Percentiles rank a stretch among this genome's conserved stretches.
Evolutionary conservation across 2,797 vertebrate genomes (phyloP).

Genomic region (Lacerta agilis): DNA sequence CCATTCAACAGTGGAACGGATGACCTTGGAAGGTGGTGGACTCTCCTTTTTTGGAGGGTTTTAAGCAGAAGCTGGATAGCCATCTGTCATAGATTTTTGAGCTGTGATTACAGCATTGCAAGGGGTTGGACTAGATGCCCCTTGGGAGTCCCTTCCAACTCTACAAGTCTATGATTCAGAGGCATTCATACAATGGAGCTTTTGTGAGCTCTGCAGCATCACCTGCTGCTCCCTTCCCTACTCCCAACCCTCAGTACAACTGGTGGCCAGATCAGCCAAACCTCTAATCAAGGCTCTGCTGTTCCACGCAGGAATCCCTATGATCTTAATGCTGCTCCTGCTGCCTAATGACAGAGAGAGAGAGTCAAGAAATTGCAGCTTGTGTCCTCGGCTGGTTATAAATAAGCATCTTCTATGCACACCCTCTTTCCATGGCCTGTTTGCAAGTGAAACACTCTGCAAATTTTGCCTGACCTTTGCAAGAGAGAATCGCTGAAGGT

Average conservation of each 20-base stretch:
- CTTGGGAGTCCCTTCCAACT: too few relatives aligned
- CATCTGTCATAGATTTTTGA: too few relatives aligned
- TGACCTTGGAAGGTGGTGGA: too few relatives aligned
- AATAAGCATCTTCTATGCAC: constrained; percentile 58
- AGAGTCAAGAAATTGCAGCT: constrained; percentile 78
- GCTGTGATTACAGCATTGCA: too few relatives aligned
- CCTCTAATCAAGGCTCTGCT: constrained; percentile 77
- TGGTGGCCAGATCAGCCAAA: constrained; percentile 57
- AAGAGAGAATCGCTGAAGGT: not conserved
- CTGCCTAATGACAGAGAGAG: constrained; percentile 77
- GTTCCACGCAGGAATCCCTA: constrained; percentile 73
- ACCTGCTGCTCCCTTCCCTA: constrained; percentile 60
- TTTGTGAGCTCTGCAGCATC: constrained; percentile 58
- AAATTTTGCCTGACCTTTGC: not conserved
- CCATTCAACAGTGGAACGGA: too few relatives aligned
- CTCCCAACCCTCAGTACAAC: constrained; percentile 62
- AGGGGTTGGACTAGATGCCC: too few relatives aligned
- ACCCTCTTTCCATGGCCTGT: not conserved
- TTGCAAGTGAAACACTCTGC: too few relatives aligned
- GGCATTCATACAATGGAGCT: constrained; percentile 19
- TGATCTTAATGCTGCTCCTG: constrained; percentile 67
- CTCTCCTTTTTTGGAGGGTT: too few relatives aligned
- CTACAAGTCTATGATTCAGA: too few relatives aligned
- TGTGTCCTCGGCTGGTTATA: constrained; percentile 74
- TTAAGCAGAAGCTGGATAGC: too few relatives aligned